Conservation (phyloP, 2,113 vertebrate species). For the Ahaetulla prasina region DNA sequence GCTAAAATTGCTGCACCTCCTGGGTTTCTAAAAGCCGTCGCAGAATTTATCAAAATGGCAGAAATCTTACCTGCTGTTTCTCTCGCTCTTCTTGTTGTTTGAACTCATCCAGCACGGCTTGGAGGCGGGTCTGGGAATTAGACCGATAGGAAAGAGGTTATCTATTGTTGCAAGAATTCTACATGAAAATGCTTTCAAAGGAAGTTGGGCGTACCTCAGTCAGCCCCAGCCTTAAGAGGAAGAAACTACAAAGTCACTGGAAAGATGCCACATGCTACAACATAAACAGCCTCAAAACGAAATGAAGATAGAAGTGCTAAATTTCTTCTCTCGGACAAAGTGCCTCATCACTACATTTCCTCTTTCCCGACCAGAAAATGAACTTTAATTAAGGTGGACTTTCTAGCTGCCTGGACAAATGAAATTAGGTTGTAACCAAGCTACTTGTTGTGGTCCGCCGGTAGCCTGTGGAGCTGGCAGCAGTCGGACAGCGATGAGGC, state of each 20-base stretch:
- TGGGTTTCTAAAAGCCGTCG: not conserved
- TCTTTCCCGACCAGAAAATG: too few relatives aligned
- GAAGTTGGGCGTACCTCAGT: too few relatives aligned
- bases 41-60: not conserved
- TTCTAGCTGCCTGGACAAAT: not conserved
- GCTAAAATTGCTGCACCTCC: not conserved
- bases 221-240: not conserved
- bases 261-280: not conserved
- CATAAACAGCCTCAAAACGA: not conserved
- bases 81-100: slow-evolving; percentile 92
- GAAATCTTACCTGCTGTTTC: slow-evolving; percentile 85
- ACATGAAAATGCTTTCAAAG: not conserved
- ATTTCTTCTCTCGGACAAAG: not conserved
- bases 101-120: slow-evolving; percentile 90
- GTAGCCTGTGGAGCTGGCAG: too few relatives aligned
- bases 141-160: not conserved
- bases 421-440: not conserved
- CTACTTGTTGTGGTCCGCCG: too few relatives aligned
- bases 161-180: not conserved
- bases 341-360: not conserved
- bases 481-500: too few relatives aligned
- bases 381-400: not conserved
- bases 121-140: slow-evolving; percentile 83
- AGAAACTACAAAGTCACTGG: not conserved
- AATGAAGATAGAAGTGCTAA: not conserved